Evolutionary conservation across 2,797 vertebrate species (phyloP), one percentile per base, ranked within the genome.

Genomic region (Mus spretus): DNA sequence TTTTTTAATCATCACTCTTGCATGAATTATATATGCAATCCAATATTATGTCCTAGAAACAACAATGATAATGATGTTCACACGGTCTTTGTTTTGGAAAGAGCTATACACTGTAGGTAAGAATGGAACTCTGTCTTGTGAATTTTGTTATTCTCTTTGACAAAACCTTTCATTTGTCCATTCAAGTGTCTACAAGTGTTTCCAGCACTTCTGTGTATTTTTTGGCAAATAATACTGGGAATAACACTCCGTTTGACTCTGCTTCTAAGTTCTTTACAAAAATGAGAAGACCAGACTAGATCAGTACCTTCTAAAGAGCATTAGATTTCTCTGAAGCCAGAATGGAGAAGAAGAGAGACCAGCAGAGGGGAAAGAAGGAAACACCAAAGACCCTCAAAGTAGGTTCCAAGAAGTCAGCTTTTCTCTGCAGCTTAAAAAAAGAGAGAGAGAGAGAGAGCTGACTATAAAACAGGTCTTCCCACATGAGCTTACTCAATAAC

Each of bases 21-120:
- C 65, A 4, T 44, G 74, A 74, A 70, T 83, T 70, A 78, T 44
- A 91, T 92, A 78, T 84, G 12, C 70, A 91, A 96, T 95, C 87
- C 80, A 47, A 28, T 53, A 89, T 90, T 89, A 79, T 53, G 65
- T 90, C 79, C 53, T 78, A 89, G 83, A 90, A 90, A 81, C 74
- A 96, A 91, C 83, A 40, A 81, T 81, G 63, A 61, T 67, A n/a
- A 65, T 34, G 37, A 63, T 72, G 37, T 83, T 83, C 10, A n/a
- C 50, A 91, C 0, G 37, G 31, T 67, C 72, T 74, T 87, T n/a
- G 59, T 44, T 37, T 93, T 75, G 80, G 65, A 94, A 90, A 87
- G n/a, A 90, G 95, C 10, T 24, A 78, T n/a, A 28, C 20, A 72
- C 12, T 72, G 57, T 28, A 57, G 77, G 91, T 63, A 77, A 65